Base-by-base conservation (phyloP, 2,797 vertebrate species). In the Smutsia gigantea region DNA sequence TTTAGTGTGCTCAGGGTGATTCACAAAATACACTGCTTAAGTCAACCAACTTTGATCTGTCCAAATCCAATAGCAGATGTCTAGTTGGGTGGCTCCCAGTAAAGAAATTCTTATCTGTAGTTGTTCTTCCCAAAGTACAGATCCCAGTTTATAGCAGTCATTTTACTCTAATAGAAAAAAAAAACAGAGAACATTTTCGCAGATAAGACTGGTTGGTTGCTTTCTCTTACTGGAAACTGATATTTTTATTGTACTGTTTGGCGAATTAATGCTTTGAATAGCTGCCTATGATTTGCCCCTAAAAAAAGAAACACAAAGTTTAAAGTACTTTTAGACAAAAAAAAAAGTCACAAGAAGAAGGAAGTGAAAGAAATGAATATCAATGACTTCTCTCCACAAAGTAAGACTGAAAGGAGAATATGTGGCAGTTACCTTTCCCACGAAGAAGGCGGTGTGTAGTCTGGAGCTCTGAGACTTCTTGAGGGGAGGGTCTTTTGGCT, bases 381-480 rank as follows among this genome's bases (percentile, higher is more conserved):
- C 53, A 93, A 9, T 78, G 64, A 87, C 64, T 85, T 79, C 39
- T 81, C 31, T 90, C 46, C 23, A 79, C 19, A 79, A 87, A 95
- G 5, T 29, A 29, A 93, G 31, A 87, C 13, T 55, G n/a, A 88
- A 93, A 89, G 42, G 51, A 87, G 53, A 89, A 25, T n/a, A 84
- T 0, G 61, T 2, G 18, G 39, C 12, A 21, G 13, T 97, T 98
- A 99, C 99, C 99, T 99, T 98, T 98, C 37, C 5, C 66, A 27
- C 97, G 98, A 95, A 99, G 98, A 95, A 99, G 98, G 53, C 98
- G 98, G 96, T 99, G 99, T 95, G 99, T 99, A 89, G 97, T 95
- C 98, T 99, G 99, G 86, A 99, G 99, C 95, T 99, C 99, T 5
- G 98, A 98, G 29, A 99, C 98, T 97, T 99, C 99, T 98, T 99